Conservation (phyloP, 2,888 invertebrate genomes). For the Esperia sulphurella region DNA sequence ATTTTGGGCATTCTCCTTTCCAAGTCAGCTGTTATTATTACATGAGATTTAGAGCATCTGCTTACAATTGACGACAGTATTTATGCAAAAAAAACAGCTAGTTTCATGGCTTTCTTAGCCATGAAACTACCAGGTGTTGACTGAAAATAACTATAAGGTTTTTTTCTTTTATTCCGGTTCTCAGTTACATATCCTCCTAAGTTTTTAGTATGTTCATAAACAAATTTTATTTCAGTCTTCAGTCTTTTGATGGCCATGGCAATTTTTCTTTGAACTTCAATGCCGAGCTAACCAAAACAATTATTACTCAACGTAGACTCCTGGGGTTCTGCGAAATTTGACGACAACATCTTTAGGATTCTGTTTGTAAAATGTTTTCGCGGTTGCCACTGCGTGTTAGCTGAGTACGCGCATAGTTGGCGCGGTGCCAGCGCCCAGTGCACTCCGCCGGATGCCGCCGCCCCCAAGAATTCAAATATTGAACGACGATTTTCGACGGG, state of each 20-base stretch:
- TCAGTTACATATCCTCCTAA: too few relatives aligned
- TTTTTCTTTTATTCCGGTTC: too few relatives aligned
- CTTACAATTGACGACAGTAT: too few relatives aligned
- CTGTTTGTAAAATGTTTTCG: slow-evolving; percentile 41
- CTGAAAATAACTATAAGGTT: too few relatives aligned
- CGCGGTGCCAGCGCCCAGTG: slow-evolving; percentile 50
- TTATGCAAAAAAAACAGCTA: too few relatives aligned
- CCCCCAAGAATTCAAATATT: slow-evolving; percentile 31
- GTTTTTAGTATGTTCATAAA: background rate
- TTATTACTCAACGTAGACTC: slow-evolving; percentile 26
- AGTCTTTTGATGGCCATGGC: background rate
- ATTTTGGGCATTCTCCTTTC: too few relatives aligned
- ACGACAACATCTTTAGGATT: slow-evolving; percentile 33
- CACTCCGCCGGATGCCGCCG: slow-evolving; percentile 56
- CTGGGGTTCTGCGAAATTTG: slow-evolving; percentile 30
- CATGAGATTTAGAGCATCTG: too few relatives aligned
- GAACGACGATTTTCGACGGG: slow-evolving; percentile 9
- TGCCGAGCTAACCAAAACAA: slow-evolving; percentile 27
- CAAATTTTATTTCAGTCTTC: background rate
- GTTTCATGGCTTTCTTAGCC: too few relatives aligned
- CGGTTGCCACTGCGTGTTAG: slow-evolving; percentile 52
- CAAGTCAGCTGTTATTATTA: too few relatives aligned
- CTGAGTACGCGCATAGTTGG: slow-evolving; percentile 51
- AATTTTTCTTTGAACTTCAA: slow-evolving; percentile 22
- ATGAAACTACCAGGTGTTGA: too few relatives aligned